phyloP scores from a whole-genome alignment of 2,113 vertebrate species.

The Gorsachius goisagi region DNA sequence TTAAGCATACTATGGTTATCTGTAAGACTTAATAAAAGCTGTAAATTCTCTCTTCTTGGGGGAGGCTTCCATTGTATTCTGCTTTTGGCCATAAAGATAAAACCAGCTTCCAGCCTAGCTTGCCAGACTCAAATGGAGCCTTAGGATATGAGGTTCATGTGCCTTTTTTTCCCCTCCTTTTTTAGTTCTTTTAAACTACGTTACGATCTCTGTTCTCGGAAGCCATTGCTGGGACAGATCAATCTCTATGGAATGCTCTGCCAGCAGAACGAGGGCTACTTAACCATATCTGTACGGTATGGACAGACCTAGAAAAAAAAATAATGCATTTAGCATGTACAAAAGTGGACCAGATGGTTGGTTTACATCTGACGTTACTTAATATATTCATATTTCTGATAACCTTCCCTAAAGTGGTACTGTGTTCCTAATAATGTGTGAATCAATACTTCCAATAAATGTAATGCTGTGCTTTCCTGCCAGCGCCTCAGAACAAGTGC shows the following conservation, averaged over 20 bases:
- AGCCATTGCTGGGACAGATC: not conserved
- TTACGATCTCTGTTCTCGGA: not conserved
- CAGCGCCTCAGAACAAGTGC: not conserved
- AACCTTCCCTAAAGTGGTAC: not conserved
- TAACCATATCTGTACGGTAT: not conserved
- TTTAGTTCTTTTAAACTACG: not conserved
- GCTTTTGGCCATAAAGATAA: not conserved
- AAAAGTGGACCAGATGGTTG: not conserved
- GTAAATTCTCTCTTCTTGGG: not conserved
- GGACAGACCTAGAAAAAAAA: not conserved
- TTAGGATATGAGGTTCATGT: not conserved
- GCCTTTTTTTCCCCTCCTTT: no score
- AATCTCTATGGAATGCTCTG: not conserved
- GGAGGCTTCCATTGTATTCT: not conserved
- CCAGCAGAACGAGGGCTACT: not conserved
- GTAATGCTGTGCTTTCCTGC: not conserved
- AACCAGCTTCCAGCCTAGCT: not conserved
- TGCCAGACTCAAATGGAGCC: not conserved
- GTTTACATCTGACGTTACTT: not conserved
- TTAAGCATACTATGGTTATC: not conserved
- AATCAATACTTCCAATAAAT: not conserved
- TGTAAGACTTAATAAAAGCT: constrained; percentile 41
- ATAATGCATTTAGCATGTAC: not conserved
- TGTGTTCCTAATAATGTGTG: not conserved
- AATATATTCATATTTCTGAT: not conserved